phyloP scores from a whole-genome alignment of 2,888 invertebrate genomes.

The Prosapia bicincta region DNA sequence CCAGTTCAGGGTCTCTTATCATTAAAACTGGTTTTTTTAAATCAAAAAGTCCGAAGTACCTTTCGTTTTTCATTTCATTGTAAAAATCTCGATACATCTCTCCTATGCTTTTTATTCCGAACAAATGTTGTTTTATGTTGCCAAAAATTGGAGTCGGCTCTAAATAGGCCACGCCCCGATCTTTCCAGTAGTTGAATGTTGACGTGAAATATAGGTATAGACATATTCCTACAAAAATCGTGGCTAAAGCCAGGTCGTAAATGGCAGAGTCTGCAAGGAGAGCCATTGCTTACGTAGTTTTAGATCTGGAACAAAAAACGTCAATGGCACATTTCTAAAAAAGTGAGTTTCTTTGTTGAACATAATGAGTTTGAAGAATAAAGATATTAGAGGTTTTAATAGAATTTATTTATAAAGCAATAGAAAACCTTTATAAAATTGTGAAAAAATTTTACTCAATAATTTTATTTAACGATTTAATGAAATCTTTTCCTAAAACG shows the following conservation, averaged over 20 bases:
- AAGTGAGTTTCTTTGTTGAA: too few species aligned
- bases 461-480: too few species aligned
- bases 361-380: too few species aligned
- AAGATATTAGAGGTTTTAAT: too few species aligned
- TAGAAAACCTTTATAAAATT: too few species aligned
- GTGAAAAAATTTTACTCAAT: too few species aligned
- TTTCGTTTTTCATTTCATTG: not conserved
- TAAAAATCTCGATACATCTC: conserved; percentile 15
- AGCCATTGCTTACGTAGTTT: not conserved
- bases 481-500: too few species aligned
- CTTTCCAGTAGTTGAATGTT: conserved; percentile 50
- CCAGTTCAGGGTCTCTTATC: too few species aligned
- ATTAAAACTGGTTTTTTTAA: conserved; percentile 13
- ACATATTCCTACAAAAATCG: not conserved
- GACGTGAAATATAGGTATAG: not conserved
- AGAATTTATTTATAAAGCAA: too few species aligned
- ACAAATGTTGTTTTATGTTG: conserved; percentile 42
- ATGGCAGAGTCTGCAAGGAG: not conserved
- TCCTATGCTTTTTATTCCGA: not conserved
- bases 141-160: conserved; percentile 46
- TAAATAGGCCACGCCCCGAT: conserved; percentile 44
- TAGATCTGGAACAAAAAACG: too few species aligned
- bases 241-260: not conserved
- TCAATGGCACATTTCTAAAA: too few species aligned
- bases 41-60: conserved; percentile 13